Percentiles rank a stretch among this genome's conserved stretches.
These are phyloP conservation scores for Oxytorus armatus DNA, from an alignment of 2,888 invertebrate species.

Conservation along the genomic window DNA sequence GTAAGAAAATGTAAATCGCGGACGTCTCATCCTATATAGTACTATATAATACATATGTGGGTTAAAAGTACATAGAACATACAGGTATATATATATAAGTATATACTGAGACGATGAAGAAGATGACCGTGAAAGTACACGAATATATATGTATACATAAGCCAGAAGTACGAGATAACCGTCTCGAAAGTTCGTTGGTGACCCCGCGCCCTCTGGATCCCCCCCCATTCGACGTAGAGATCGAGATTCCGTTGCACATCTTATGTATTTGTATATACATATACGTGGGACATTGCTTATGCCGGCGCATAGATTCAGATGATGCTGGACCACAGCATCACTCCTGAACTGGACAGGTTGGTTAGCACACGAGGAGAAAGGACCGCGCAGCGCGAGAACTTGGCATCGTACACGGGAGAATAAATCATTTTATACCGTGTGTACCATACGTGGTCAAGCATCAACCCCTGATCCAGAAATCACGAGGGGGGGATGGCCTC, in stretches of 20 bases:
- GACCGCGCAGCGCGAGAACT: constrained; percentile 43
- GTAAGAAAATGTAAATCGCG: constrained; percentile 41
- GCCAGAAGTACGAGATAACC: constrained; percentile 67
- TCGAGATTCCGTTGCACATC: constrained; percentile 72
- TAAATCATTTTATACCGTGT: neutral
- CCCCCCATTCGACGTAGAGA: constrained; percentile 53
- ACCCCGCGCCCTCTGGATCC: constrained; percentile 69
- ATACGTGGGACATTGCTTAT: constrained; percentile 42
- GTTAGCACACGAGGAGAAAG: constrained; percentile 42
- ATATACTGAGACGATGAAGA: constrained; percentile 8
- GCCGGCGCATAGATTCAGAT: constrained; percentile 27
- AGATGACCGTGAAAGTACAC: constrained; percentile 36
- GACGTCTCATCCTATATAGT: neutral
- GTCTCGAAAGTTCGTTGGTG: constrained; percentile 72
- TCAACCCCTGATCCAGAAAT: too few relatives aligned
- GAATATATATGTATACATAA: constrained; percentile 7
- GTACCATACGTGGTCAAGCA: too few relatives aligned
- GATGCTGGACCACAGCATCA: constrained; percentile 70
- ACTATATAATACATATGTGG: neutral
- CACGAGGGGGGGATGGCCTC: too few relatives aligned
- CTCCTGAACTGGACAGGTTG: constrained; percentile 64
- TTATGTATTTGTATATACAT: constrained; percentile 48
- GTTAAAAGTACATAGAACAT: neutral
- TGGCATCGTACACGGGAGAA: neutral
- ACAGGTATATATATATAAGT: neutral